Evolutionary conservation across 2,888 invertebrate species (phyloP).

Genomic region (Drosophila lacicola): DNA sequence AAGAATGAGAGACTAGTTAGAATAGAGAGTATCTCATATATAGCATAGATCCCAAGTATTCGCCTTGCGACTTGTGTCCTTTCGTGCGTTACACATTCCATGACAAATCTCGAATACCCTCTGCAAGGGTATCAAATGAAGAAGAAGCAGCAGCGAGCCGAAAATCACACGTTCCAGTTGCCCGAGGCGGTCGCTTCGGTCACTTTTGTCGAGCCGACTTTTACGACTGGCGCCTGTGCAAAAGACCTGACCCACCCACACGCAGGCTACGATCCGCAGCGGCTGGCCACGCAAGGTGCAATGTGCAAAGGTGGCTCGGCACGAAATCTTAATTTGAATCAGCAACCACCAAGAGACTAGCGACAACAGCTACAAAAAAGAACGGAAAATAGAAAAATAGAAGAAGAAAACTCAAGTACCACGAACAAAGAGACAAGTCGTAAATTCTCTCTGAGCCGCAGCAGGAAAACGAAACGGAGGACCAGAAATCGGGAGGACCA

Average conservation of each 20-base stretch:
- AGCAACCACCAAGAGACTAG: conserved; percentile 23
- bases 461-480: conserved; percentile 12
- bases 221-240: conserved; percentile 77
- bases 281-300: conserved; percentile 60
- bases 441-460: conserved; percentile 53
- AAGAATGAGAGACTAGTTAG: too few relatives aligned
- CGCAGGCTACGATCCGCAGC: conserved; percentile 28
- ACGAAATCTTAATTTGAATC: conserved; percentile 75
- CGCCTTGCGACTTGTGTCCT: too few relatives aligned
- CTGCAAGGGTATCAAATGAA: neutral
- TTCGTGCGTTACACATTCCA: too few relatives aligned
- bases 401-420: conserved; percentile 45
- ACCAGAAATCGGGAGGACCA: conserved; percentile 2
- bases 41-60: too few relatives aligned
- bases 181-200: neutral
- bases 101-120: too few relatives aligned
- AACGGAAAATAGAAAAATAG: too few relatives aligned
- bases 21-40: too few relatives aligned
- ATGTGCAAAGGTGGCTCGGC: conserved; percentile 39
- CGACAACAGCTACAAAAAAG: neutral
- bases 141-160: conserved; percentile 10
- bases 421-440: conserved; percentile 57
- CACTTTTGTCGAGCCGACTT: conserved; percentile 61
- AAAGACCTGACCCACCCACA: conserved; percentile 75
- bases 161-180: conserved; percentile 66